phyloP scores from a whole-genome alignment of 2,888 invertebrate species.

The Lissocephala sabroskyi region DNA sequence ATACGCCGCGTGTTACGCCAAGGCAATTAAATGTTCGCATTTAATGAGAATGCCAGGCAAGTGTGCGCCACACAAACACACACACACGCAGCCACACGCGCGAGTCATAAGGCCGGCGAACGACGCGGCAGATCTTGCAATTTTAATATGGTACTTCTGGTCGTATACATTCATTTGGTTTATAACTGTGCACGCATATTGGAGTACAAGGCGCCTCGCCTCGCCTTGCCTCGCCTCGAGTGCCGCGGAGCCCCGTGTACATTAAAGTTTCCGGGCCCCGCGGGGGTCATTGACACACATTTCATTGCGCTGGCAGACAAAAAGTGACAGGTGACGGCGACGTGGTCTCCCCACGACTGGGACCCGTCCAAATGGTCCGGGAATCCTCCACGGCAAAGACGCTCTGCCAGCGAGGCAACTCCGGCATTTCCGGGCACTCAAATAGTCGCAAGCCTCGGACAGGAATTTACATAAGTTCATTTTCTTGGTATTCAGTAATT shows the following conservation, averaged over 20 bases:
- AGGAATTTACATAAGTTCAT: no score
- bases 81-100: constrained; percentile 5
- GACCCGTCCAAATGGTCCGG: no score
- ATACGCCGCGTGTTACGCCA: constrained; percentile 49
- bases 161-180: constrained; percentile 60
- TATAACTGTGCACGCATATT: constrained; percentile 45
- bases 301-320: constrained; percentile 25
- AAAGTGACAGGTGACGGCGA: no score
- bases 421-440: no score
- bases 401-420: no score
- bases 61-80: constrained; percentile 8
- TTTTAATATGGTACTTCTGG: no score
- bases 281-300: constrained; percentile 62
- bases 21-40: constrained; percentile 59
- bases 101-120: neutral
- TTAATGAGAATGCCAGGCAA: constrained; percentile 44
- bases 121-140: constrained; percentile 43
- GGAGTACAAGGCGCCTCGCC: neutral
- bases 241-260: neutral
- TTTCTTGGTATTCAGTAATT: no score
- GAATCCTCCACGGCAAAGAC: no score
- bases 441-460: no score
- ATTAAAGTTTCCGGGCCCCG: constrained; percentile 19
- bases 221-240: no score
- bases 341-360: no score